Evolutionary conservation across 1,140 invertebrate genomes (phyloP), one percentile per base, ranked within the genome.

Genomic region (Maconellicoccus hirsutus): DNA sequence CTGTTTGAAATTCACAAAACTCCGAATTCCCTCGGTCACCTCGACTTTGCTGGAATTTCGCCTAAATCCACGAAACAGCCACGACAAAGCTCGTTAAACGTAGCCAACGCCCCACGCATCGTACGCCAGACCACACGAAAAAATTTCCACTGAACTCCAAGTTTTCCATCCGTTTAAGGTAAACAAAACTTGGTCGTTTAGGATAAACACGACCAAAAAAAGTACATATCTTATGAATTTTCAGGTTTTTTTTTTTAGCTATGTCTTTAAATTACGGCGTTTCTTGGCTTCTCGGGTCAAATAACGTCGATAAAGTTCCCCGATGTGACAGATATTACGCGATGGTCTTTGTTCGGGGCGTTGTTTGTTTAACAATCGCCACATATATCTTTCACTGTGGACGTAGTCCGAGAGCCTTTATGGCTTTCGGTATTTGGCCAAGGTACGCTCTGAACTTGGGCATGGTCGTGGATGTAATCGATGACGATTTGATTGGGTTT

Each of bases 101-200:
- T 38, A 38, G 14, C n/a, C n/a, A n/a, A n/a, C n/a, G n/a, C n/a
- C n/a, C n/a, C n/a, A n/a, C n/a, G n/a, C n/a, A n/a, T n/a, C n/a
- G n/a, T n/a, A n/a, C n/a, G n/a, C n/a, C n/a, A n/a, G n/a, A n/a
- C n/a, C n/a, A n/a, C n/a, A 33, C 4, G 29, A 52, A 52, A 52
- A 52, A 52, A 52, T 52, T 52, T 52, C 42, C 42, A 52, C 42
- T 52, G 42, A 52, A 52, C 42, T 52, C 42, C 6, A 52, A 52
- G n/a, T 52, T 16, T 8, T 8, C 42, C 12, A 19, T 2, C 6
- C 12, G 4, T 52, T 52, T 52, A 38, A 8, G 42, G 42, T 52
- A 52, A 52, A 52, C n/a, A 52, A 52, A 33, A 3, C 6, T 8
- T 16, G 42, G 6, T 16, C 12, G 42, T 16, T 4, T 16, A 52